Percentiles rank a stretch among this genome's conserved stretches.
Conservation (phyloP, 2,113 vertebrate genomes). For the Hemiprocne comata region DNA sequence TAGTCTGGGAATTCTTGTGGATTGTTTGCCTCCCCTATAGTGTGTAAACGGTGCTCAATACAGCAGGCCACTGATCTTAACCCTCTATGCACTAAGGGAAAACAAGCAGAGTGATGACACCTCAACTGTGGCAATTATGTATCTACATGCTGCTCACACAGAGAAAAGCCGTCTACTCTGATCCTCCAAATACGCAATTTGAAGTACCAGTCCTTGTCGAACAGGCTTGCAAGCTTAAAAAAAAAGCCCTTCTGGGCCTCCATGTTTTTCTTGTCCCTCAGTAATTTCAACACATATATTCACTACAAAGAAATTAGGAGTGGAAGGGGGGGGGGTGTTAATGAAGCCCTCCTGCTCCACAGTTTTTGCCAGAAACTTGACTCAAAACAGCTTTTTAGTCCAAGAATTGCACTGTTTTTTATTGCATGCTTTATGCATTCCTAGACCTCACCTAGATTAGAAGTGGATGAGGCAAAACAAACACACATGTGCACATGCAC, state of each 20-base stretch:
- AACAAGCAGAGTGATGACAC: background rate
- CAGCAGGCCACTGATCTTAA: background rate
- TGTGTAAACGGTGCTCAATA: background rate
- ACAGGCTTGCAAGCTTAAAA: background rate
- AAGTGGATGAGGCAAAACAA: slow-evolving; percentile 24
- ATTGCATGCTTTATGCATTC: background rate
- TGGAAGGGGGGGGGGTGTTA: background rate
- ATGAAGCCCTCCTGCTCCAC: background rate
- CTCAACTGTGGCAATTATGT: background rate
- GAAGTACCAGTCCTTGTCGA: background rate
- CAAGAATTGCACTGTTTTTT: background rate
- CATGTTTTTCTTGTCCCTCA: background rate
- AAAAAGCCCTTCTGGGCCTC: background rate
- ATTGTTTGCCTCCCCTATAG: background rate
- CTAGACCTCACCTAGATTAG: slow-evolving; percentile 13
- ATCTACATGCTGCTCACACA: background rate
- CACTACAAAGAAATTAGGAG: background rate
- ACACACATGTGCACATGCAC: background rate
- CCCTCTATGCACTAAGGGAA: background rate
- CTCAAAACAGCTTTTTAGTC: background rate
- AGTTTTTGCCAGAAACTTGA: background rate
- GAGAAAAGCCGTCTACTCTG: background rate
- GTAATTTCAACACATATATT: background rate
- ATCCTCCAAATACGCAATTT: background rate
- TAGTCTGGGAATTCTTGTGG: background rate